These are phyloP conservation scores for Indicator maculatus DNA, from an alignment of 2,113 vertebrate genomes.

Conservation along the genomic window DNA sequence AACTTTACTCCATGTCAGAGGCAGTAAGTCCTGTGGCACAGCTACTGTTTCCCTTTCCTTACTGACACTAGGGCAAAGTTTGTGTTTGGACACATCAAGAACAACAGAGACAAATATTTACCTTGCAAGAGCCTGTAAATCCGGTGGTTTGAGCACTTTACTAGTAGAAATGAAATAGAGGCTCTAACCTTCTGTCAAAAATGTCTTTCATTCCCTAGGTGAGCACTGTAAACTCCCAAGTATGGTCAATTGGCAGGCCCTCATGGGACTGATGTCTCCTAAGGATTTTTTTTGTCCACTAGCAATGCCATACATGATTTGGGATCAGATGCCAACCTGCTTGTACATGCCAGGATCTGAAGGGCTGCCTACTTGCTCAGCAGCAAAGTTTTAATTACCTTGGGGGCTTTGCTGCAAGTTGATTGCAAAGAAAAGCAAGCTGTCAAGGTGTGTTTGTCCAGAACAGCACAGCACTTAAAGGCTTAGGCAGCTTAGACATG, in stretches of 20 bases:
- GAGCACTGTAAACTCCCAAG: background rate
- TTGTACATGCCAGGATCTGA: background rate
- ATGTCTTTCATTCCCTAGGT: background rate
- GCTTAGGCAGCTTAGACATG: accelerated
- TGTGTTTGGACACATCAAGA: background rate
- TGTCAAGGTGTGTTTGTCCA: background rate
- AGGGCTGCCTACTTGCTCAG: background rate
- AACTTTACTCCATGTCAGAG: background rate
- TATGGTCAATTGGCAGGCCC: background rate
- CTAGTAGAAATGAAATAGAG: background rate
- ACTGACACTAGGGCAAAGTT: background rate
- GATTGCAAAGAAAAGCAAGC: background rate
- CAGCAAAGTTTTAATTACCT: background rate
- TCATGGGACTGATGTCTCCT: background rate
- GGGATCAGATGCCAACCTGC: background rate
- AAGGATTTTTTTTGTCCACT: background rate
- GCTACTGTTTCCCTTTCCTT: background rate
- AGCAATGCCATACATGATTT: background rate
- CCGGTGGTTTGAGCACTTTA: background rate
- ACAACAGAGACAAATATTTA: background rate
- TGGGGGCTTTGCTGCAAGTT: background rate
- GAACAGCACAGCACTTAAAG: background rate
- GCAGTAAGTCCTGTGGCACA: background rate
- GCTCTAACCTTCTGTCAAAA: background rate
- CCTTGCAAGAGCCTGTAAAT: background rate